These are phyloP conservation scores for Gephyroberyx darwinii DNA, from an alignment of 2,797 vertebrate species.

Conservation along the genomic window DNA sequence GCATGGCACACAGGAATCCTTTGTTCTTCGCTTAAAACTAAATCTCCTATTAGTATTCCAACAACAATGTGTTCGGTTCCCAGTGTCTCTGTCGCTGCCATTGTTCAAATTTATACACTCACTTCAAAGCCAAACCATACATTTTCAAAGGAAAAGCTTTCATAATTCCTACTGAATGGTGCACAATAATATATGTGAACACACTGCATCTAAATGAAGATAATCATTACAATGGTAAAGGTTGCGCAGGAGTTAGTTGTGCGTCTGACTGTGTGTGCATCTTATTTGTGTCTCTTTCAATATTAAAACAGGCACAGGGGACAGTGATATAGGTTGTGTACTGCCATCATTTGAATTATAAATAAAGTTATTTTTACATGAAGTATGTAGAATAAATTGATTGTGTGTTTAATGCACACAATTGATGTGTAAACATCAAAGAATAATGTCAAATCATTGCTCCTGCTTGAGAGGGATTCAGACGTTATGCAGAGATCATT, in stretches of 20 bases:
- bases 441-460: conserved; percentile 41
- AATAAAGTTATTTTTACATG: too few relatives aligned
- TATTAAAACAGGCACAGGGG: neutral
- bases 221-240: conserved; percentile 31
- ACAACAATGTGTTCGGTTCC: conserved; percentile 32
- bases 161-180: conserved; percentile 44
- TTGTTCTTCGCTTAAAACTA: conserved; percentile 52
- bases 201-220: conserved; percentile 59
- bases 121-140: conserved; percentile 56
- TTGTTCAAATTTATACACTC: conserved; percentile 51
- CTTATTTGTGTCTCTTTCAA: conserved; percentile 17
- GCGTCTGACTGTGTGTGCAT: conserved; percentile 19
- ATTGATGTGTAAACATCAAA: conserved; percentile 57
- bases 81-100: conserved; percentile 39
- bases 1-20: conserved; percentile 39
- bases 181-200: conserved; percentile 42
- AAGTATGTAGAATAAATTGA: conserved; percentile 16
- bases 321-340: conserved; percentile 16
- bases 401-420: conserved; percentile 43
- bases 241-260: conserved; percentile 9
- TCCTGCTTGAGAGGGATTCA: conserved; percentile 54
- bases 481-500: conserved; percentile 41
- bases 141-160: conserved; percentile 53
- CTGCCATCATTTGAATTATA: conserved; percentile 23
- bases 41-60: conserved; percentile 65